Evolutionary conservation across 2,888 invertebrate species (phyloP).

Genomic region (Latheticus oryzae): DNA sequence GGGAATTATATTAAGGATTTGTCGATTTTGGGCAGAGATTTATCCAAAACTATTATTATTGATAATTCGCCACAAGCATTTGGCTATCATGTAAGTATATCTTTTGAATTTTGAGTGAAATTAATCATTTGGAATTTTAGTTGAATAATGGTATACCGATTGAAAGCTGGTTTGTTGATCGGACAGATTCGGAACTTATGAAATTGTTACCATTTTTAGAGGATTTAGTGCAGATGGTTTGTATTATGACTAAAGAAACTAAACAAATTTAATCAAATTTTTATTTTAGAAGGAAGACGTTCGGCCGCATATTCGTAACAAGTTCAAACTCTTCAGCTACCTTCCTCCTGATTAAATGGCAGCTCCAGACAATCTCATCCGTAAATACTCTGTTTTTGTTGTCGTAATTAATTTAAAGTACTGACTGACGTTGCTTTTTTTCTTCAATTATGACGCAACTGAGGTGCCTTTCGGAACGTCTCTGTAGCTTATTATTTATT

Average conservation of each 20-base stretch:
- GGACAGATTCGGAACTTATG: conserved; percentile 87
- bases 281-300: conserved; percentile 88
- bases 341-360: conserved; percentile 81
- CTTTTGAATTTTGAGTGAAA: background rate
- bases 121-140: conserved; percentile 64
- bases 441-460: conserved; percentile 44
- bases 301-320: conserved; percentile 89
- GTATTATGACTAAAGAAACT: conserved; percentile 51
- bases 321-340: conserved; percentile 90
- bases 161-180: conserved; percentile 96
- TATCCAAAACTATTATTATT: conserved; percentile 87
- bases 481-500: conserved; percentile 43
- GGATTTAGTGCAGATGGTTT: conserved; percentile 82
- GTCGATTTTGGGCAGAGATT: conserved; percentile 90
- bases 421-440: conserved; percentile 55
- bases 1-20: conserved; percentile 97
- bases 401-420: conserved; percentile 52
- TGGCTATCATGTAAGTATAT: conserved; percentile 79
- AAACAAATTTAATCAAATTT: too few relatives aligned
- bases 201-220: conserved; percentile 94
- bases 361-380: conserved; percentile 49
- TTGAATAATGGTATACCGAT: conserved; percentile 97
- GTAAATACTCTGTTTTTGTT: conserved; percentile 49
- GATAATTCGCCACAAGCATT: conserved; percentile 95
- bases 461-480: conserved; percentile 54